These are phyloP conservation scores for Apodemia hepburni DNA, from an alignment of 2,888 invertebrate genomes.

Conservation along the genomic window DNA sequence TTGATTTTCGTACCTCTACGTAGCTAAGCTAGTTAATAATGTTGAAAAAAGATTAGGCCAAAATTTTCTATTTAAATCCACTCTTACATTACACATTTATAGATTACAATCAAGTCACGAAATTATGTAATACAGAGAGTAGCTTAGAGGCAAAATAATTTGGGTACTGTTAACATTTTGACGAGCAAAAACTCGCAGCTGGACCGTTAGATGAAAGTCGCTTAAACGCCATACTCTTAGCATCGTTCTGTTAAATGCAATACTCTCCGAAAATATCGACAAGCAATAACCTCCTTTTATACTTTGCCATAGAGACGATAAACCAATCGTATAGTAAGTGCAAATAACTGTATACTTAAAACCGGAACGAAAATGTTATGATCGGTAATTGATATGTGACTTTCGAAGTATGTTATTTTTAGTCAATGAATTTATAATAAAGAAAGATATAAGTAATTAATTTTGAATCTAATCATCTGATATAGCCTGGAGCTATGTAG, in stretches of 20 bases:
- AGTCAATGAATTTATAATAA: not conserved
- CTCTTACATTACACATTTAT: not conserved
- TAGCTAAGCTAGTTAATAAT: no score
- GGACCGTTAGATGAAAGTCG: conserved; percentile 58
- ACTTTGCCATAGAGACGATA: conserved; percentile 9
- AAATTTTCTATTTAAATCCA: no score
- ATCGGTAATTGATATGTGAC: conserved; percentile 32
- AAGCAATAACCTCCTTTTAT: conserved; percentile 11
- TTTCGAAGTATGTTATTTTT: conserved; percentile 24
- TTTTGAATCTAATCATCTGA: not conserved
- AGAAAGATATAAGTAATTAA: not conserved
- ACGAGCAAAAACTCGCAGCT: conserved; percentile 60
- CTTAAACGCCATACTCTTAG: conserved; percentile 36
- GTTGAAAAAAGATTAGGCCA: no score
- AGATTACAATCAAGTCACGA: conserved; percentile 38
- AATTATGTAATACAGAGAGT: conserved; percentile 32
- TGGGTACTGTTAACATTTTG: conserved; percentile 66
- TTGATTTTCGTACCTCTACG: no score
- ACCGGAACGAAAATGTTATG: conserved; percentile 24
- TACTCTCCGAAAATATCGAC: conserved; percentile 17
- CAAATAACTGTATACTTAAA: conserved; percentile 21
- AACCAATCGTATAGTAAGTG: conserved; percentile 11
- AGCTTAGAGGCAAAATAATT: conserved; percentile 44
- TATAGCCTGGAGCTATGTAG: not conserved
- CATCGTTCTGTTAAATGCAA: conserved; percentile 22